phyloP scores from a whole-genome alignment of 2,113 vertebrate genomes.

The Zootoca vivipara region DNA sequence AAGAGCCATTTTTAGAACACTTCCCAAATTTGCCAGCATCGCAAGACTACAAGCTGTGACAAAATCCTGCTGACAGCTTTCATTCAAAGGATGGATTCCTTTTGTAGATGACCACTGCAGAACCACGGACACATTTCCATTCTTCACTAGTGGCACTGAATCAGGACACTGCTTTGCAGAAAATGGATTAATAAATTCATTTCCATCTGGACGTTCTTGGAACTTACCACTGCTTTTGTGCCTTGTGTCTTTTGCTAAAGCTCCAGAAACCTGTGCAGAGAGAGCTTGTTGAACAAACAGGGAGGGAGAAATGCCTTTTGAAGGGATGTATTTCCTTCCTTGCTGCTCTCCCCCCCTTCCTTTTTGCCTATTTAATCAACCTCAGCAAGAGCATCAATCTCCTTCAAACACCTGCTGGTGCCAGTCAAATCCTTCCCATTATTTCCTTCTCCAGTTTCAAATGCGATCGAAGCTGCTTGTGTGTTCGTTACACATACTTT shows the following conservation, averaged over 20 bases:
- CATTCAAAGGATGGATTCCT: slow-evolving; percentile 66
- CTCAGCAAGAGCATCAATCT: slow-evolving; percentile 31
- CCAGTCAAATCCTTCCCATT: slow-evolving; percentile 74
- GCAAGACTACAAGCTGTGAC: slow-evolving; percentile 81
- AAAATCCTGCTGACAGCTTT: slow-evolving; percentile 70
- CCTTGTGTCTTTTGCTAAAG: slow-evolving; percentile 69
- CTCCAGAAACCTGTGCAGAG: slow-evolving; percentile 71
- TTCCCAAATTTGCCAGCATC: slow-evolving; percentile 75
- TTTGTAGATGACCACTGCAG: slow-evolving; percentile 49
- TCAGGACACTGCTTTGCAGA: slow-evolving; percentile 74
- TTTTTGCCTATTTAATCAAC: slow-evolving; percentile 24
- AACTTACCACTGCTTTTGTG: slow-evolving; percentile 36
- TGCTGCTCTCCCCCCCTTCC: slow-evolving; percentile 34
- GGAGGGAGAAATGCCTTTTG: slow-evolving; percentile 88
- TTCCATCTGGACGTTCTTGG: slow-evolving; percentile 67
- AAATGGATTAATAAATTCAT: slow-evolving; percentile 71
- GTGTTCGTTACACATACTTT: slow-evolving; percentile 72
- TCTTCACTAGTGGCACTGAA: slow-evolving; percentile 74
- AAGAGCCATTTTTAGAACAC: slow-evolving; percentile 62
- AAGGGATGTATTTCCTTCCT: slow-evolving; percentile 81
- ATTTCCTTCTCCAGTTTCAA: slow-evolving; percentile 78
- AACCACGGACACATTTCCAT: slow-evolving; percentile 74
- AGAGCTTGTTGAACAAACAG: slow-evolving; percentile 71
- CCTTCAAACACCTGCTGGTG: slow-evolving; percentile 49
- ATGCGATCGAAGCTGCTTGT: slow-evolving; percentile 64